phyloP scores from a whole-genome alignment of 2,888 invertebrate genomes.

The Calephelis perditalis region DNA sequence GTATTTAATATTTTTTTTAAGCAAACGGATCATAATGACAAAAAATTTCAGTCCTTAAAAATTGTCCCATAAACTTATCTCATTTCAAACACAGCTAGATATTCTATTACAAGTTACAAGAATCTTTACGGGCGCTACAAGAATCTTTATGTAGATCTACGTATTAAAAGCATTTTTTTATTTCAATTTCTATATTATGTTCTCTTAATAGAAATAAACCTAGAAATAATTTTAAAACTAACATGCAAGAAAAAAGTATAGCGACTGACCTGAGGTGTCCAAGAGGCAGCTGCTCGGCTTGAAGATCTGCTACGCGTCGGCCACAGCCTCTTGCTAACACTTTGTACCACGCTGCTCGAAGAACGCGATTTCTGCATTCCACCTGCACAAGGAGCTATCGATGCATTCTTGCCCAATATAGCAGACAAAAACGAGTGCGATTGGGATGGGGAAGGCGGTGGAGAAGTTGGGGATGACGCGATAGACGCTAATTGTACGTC shows the following conservation, averaged over 20 bases:
- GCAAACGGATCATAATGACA: no score
- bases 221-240: slow-evolving; percentile 7
- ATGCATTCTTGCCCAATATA: slow-evolving; percentile 55
- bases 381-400: slow-evolving; percentile 71
- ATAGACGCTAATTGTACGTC: slow-evolving; percentile 56
- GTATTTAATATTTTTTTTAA: no score
- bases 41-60: no score
- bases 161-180: no score
- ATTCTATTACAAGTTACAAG: no score
- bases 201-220: no score
- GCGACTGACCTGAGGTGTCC: slow-evolving; percentile 92
- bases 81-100: no score
- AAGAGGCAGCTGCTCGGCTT: slow-evolving; percentile 81
- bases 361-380: slow-evolving; percentile 95
- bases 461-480: slow-evolving; percentile 67
- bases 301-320: slow-evolving; percentile 90
- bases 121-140: no score
- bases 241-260: slow-evolving; percentile 24
- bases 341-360: slow-evolving; percentile 90
- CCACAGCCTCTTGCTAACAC: slow-evolving; percentile 92
- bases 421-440: slow-evolving; percentile 66
- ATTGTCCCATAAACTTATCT: no score
- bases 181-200: no score
- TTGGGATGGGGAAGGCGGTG: slow-evolving; percentile 67
- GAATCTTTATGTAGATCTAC: no score